Base-by-base conservation (phyloP, 2,888 invertebrate genomes). In the Malthinus seriepunctatus region DNA sequence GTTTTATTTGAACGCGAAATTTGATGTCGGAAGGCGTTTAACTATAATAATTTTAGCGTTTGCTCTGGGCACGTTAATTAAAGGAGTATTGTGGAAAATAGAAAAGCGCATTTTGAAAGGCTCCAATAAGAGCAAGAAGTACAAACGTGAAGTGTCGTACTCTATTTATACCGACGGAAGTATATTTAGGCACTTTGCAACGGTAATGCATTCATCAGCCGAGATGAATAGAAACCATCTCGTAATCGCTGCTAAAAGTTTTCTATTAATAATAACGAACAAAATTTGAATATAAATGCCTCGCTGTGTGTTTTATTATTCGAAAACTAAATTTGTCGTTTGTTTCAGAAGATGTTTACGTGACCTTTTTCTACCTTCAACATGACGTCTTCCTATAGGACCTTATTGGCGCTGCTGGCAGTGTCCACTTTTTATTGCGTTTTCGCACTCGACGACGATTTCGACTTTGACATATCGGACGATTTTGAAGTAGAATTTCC, bases 391-490 rank as follows among this genome's bases (percentile, higher is more conserved):
- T 54, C 60, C 51, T 46, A 51, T 51, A 50, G 42, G 32, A 38
- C 51, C 33, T 55, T 65, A 61, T 59, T 65, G 58, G 54, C 65
- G 57, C 68, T 69, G 67, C 69, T 69, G 67, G 68, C 67, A 59
- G 67, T 65, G 67, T 60, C 67, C 60, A 60, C 62, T 46, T 50
- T 62, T 46, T 61, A 51, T 33, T 50, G 45, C 37, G 55, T 55
- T 33, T 47, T 59, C 12, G 65, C 64, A 4, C 48, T 63, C 49
- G 77, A 77, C 59, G 79, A 78, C 55, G 79, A 79, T 63, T 79
- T 79, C 62, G 78, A 72, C 31, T 79, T 79, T 66, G 79, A 79
- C 52, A 67, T 73, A 9, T 66, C 73, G 42, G 76, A 76, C 32
- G 77, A 78, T 37, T 66, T 77, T 32, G 75, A 75, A 55, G 67